Conservation (phyloP, 2,797 vertebrate species). For the Semotilus atromaculatus region DNA sequence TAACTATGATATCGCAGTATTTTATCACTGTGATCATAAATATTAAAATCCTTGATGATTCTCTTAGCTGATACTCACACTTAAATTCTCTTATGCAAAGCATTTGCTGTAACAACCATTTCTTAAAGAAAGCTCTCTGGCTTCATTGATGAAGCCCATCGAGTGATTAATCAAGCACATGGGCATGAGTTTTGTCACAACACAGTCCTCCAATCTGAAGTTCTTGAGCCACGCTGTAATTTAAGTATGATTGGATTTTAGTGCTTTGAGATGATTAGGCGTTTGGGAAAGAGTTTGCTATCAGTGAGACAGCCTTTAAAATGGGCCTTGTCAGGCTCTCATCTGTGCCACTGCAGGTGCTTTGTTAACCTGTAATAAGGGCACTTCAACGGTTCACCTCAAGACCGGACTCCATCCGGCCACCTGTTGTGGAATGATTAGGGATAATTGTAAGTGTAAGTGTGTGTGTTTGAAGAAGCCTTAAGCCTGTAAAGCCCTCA, state of each 20-base stretch:
- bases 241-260: constrained; percentile 49
- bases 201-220: constrained; percentile 39
- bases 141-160: constrained; percentile 19
- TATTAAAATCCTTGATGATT: constrained; percentile 7
- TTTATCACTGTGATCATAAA: constrained; percentile 22
- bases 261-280: constrained; percentile 47
- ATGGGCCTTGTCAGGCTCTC: constrained; percentile 34
- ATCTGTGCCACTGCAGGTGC: constrained; percentile 38
- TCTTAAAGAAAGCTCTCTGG: constrained; percentile 36
- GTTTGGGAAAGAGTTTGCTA: constrained; percentile 40
- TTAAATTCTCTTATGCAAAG: constrained; percentile 19
- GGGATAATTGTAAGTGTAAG: constrained; percentile 35
- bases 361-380: constrained; percentile 51
- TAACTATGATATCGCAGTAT: background rate
- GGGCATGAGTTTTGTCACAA: constrained; percentile 36
- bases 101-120: constrained; percentile 24
- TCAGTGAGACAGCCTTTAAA: constrained; percentile 42
- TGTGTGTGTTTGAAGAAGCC: constrained; percentile 33
- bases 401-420: constrained; percentile 3
- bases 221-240: constrained; percentile 42
- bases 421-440: constrained; percentile 48
- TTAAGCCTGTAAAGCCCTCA: constrained; percentile 41
- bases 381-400: constrained; percentile 45
- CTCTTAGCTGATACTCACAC: constrained; percentile 20
- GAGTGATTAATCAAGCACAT: constrained; percentile 46